These are phyloP conservation scores for Desoria tigrina DNA, from an alignment of 2,888 invertebrate species.

Conservation along the genomic window DNA sequence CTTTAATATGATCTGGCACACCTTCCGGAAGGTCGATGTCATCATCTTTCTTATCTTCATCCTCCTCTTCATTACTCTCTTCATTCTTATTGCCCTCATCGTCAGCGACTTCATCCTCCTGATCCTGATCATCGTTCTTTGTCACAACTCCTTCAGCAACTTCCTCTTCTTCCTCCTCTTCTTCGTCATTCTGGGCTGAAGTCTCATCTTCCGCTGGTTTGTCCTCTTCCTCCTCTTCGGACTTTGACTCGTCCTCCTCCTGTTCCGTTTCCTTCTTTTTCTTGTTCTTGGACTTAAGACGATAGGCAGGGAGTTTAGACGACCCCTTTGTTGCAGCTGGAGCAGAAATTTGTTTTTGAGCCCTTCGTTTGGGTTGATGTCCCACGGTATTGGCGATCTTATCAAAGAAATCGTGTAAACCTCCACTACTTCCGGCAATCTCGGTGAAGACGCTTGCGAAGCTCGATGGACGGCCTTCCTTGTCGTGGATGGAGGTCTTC, in stretches of 20 bases:
- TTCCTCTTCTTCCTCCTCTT: background rate
- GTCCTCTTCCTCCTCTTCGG: conserved; percentile 12
- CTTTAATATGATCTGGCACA: conserved; percentile 25
- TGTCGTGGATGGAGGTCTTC: conserved; percentile 25
- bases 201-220: conserved; percentile 16
- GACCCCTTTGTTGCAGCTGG: background rate
- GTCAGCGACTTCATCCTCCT: conserved; percentile 14
- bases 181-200: background rate
- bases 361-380: conserved; percentile 15
- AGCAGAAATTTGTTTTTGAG: background rate
- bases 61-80: conserved; percentile 16
- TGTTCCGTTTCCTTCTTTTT: conserved; percentile 11
- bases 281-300: background rate
- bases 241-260: conserved; percentile 22
- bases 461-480: conserved; percentile 33
- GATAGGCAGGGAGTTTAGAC: background rate
- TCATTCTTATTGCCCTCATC: conserved; percentile 6
- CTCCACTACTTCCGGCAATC: conserved; percentile 37
- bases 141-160: background rate
- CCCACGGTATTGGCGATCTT: conserved; percentile 32
- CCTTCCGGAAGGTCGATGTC: conserved; percentile 24
- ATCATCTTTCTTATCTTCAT: conserved; percentile 14
- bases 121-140: conserved; percentile 15
- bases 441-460: conserved; percentile 41
- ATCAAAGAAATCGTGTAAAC: conserved; percentile 37